phyloP scores from a whole-genome alignment of 2,113 vertebrate genomes.

The Podilymbus podiceps region DNA sequence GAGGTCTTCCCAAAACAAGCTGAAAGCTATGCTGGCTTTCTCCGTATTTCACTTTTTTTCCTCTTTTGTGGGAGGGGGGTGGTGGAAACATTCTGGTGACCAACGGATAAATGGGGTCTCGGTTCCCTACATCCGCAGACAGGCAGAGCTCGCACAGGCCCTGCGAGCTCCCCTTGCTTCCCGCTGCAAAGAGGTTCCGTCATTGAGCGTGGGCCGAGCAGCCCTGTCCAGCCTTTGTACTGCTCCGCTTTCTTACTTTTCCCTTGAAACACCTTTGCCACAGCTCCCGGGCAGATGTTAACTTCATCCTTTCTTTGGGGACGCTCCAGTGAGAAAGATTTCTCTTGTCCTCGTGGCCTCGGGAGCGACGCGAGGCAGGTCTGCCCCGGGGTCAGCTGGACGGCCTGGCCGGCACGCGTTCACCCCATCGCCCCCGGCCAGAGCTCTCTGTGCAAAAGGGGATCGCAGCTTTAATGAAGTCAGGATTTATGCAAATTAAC shows the following conservation, averaged over 20 bases:
- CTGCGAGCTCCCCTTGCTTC: background rate
- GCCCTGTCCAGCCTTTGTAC: slow-evolving; percentile 69
- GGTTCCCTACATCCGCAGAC: background rate
- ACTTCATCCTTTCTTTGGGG: slow-evolving; percentile 54
- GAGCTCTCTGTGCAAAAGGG: background rate
- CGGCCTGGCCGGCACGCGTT: background rate
- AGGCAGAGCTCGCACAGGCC: background rate
- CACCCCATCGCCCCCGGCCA: background rate
- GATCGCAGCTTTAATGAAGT: slow-evolving; percentile 33
- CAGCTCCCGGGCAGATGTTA: slow-evolving; percentile 73
- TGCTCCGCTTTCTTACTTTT: background rate
- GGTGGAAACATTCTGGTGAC: background rate
- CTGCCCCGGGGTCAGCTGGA: background rate
- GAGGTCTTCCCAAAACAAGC: background rate
- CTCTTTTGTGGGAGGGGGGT: background rate
- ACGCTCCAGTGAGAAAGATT: slow-evolving; percentile 57
- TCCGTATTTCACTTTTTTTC: background rate
- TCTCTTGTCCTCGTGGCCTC: slow-evolving; percentile 64
- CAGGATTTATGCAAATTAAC: slow-evolving; percentile 29
- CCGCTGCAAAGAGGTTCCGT: background rate
- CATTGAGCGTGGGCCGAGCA: slow-evolving; percentile 70
- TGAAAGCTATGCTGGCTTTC: background rate
- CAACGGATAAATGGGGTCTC: background rate
- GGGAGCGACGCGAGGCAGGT: slow-evolving; percentile 26
- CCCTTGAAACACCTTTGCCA: slow-evolving; percentile 66